These are phyloP conservation scores for Bucorvus abyssinicus DNA, from an alignment of 2,797 vertebrate genomes.

Conservation along the genomic window DNA sequence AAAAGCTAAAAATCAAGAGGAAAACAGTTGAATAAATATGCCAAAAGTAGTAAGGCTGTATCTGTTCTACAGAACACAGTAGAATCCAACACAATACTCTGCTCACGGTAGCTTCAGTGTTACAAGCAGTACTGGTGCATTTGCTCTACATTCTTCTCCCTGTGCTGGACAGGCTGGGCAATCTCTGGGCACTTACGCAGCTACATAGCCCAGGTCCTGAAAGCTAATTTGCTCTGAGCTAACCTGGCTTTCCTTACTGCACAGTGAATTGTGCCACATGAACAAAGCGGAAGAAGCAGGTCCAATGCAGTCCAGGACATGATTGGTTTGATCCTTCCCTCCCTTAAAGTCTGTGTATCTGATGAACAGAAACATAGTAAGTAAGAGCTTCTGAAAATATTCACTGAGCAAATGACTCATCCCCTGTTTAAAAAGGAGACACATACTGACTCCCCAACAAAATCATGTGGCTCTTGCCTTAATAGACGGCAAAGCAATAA, in stretches of 20 bases:
- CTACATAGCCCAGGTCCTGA: not conserved
- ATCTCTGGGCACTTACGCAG: not conserved
- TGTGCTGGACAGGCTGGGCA: not conserved
- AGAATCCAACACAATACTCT: not conserved
- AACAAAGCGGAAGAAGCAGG: not conserved
- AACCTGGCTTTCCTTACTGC: not conserved
- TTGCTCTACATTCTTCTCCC: not conserved
- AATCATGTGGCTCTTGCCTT: not conserved
- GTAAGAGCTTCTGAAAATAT: not conserved
- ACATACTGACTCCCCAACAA: not conserved
- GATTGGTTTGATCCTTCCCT: not conserved
- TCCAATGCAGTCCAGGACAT: rapidly evolving
- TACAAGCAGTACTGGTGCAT: not conserved
- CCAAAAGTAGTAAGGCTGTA: not conserved
- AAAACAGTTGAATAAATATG: not conserved
- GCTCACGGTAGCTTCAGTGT: not conserved
- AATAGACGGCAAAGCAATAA: not conserved
- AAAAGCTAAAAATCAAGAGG: not conserved
- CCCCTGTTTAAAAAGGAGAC: not conserved
- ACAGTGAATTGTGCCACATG: not conserved
- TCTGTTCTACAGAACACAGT: not conserved
- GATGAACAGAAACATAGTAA: not conserved
- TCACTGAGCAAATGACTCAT: not conserved
- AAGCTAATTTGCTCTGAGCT: not conserved
- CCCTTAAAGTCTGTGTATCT: not conserved